Base-by-base conservation (phyloP, 2,888 invertebrate genomes). In the Sphaerophoria rueppellii region DNA sequence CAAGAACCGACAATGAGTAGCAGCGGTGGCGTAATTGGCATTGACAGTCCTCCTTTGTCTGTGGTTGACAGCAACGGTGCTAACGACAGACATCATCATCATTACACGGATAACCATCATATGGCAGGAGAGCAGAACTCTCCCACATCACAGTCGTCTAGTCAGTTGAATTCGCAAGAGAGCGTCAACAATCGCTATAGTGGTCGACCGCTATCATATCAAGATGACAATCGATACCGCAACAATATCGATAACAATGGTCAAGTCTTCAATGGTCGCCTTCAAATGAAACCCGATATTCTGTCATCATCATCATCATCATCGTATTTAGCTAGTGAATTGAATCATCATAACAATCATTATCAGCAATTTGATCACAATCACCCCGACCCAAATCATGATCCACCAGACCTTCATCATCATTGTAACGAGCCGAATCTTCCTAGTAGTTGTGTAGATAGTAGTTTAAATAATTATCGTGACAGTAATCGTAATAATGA, bases 381-480 rank as follows among this genome's bases (percentile, higher is more conserved):
- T 77, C 83, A 82, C 48, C 80, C 75, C 46, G 63, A 73, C 52
- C 58, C 24, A 1, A 24, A 69, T 67, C 75, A 80, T 71, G 43
- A 43, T 61, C 72, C 43, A 16, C 77, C 46, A 58, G 40, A 37
- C 11, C 52, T 52, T 46, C 60, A 40, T n/a, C 63, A 82, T 24
- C 73, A 54, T 72, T 75, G 71, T 78, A 86, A 78, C 67, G 72
- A 86, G 69, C 82, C 76, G 77, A 86, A 76, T 82, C 82, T 82
- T 82, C 82, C 78, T 75, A 77, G 82, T 77, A 81, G 74, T 81
- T 85, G 77, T 73, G 85, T 85, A 85, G 85, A 85, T 85, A 85
- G 85, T 85, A 85, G 85, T 81, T 77, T 85, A 85, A 85, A 81
- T 77, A 81, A 73, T 85, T 85, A 76, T 80, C 81, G 85, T 85